These are phyloP conservation scores for Myotis yumanensis DNA, from an alignment of 2,113 vertebrate genomes.

Conservation along the genomic window DNA sequence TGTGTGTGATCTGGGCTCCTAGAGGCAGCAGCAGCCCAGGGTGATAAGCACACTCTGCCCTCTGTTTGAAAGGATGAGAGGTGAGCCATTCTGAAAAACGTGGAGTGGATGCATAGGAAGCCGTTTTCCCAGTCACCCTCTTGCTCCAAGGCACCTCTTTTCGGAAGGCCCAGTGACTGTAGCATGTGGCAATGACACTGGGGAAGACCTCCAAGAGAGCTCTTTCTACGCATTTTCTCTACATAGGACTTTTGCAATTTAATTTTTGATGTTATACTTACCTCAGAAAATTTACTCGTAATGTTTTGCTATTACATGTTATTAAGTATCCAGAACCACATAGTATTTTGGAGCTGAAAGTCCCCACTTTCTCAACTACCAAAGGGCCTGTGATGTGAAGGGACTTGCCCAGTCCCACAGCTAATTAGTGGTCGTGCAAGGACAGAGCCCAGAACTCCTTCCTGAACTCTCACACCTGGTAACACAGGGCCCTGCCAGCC, in stretches of 20 bases:
- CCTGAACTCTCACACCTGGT: too few species aligned
- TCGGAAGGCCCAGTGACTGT: rapidly evolving
- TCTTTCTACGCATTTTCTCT: not conserved
- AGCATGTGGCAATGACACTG: rapidly evolving
- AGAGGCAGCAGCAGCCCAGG: not conserved
- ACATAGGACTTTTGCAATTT: not conserved
- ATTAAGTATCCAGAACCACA: not conserved
- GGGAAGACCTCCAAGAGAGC: not conserved
- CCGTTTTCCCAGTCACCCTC: not conserved
- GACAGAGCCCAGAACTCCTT: not conserved
- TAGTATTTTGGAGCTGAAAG: not conserved
- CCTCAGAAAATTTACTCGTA: not conserved
- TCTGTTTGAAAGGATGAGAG: not conserved
- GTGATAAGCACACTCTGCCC: too few species aligned
- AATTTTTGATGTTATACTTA: not conserved
- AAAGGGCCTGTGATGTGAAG: not conserved
- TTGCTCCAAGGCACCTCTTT: not conserved
- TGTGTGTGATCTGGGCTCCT: not conserved
- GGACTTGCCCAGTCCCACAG: not conserved
- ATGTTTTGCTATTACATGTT: not conserved
- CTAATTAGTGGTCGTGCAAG: not conserved
- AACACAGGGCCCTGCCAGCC: too few species aligned
- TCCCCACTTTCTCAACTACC: rapidly evolving
- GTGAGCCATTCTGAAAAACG: not conserved
- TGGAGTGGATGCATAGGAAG: not conserved